A percentile compares a stretch with the other conserved stretches of the same genome.
These are phyloP conservation scores for Enteromius radiatus DNA, from an alignment of 2,797 vertebrate genomes.

Conservation along the genomic window DNA sequence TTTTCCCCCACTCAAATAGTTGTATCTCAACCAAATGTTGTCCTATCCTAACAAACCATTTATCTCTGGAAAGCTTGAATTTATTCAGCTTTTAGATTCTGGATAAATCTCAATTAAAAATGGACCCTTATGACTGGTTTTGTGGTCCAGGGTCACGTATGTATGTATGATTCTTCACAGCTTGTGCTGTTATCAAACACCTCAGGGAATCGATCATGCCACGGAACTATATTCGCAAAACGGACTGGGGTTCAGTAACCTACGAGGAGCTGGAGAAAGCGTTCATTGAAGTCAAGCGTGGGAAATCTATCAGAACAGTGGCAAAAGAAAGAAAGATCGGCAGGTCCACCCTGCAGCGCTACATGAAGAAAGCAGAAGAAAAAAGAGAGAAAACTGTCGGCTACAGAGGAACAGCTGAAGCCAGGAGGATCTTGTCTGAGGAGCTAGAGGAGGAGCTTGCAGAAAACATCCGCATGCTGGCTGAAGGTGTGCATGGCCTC, in stretches of 20 bases:
- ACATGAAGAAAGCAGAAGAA: constrained; percentile 35
- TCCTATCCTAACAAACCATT: background rate
- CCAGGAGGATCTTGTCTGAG: constrained; percentile 52
- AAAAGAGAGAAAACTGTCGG: background rate
- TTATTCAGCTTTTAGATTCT: too few relatives aligned
- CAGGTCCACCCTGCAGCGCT: constrained; percentile 33
- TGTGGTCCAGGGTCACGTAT: too few relatives aligned
- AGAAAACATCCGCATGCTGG: constrained; percentile 44
- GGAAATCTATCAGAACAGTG: constrained; percentile 30
- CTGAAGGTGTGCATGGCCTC: constrained; percentile 44
- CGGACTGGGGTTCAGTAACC: constrained; percentile 23
- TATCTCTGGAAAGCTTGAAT: background rate
- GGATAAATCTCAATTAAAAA: too few relatives aligned
- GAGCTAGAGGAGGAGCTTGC: constrained; percentile 52
- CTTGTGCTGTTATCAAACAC: background rate
- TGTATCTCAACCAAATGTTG: background rate
- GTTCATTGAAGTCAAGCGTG: constrained; percentile 11
- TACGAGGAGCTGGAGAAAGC: constrained; percentile 39
- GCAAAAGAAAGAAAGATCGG: constrained; percentile 37
- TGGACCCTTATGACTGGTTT: too few relatives aligned
- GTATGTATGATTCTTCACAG: background rate
- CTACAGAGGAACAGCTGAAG: constrained; percentile 41
- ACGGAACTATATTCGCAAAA: constrained; percentile 25
- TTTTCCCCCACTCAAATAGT: background rate
- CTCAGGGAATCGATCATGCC: constrained; percentile 21